Conservation (phyloP, 2,888 invertebrate genomes). For the Timema cristinae region DNA sequence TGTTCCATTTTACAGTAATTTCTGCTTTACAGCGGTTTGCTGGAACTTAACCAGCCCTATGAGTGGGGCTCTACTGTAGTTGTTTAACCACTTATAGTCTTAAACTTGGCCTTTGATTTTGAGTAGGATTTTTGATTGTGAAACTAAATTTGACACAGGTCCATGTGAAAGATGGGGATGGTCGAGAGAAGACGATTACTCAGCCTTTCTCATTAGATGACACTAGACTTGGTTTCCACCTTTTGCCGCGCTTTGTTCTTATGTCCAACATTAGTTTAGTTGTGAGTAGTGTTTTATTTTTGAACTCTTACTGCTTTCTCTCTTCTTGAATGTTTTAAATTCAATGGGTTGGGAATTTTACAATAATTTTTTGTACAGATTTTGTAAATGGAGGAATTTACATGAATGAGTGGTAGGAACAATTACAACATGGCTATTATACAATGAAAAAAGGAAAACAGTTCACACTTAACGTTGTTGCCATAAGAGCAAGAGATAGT, state of each 20-base stretch:
- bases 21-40: too few species aligned
- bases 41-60: too few species aligned
- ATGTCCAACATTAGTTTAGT: slow-evolving; percentile 71
- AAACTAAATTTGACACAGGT: slow-evolving; percentile 44
- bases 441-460: background rate
- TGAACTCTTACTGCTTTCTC: background rate
- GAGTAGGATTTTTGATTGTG: too few species aligned
- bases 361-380: background rate
- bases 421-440: background rate
- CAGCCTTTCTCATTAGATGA: slow-evolving; percentile 79
- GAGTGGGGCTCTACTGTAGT: too few species aligned
- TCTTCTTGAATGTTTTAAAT: slow-evolving; percentile 16
- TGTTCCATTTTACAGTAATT: too few species aligned
- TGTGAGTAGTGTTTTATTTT: slow-evolving; percentile 52
- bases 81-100: too few species aligned
- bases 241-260: slow-evolving; percentile 66
- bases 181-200: slow-evolving; percentile 52
- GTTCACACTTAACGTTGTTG: too few species aligned
- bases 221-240: slow-evolving; percentile 58
- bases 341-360: background rate
- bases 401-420: too few species aligned
- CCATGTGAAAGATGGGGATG: slow-evolving; percentile 54
- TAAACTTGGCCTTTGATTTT: too few species aligned
- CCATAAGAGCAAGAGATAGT: too few species aligned
- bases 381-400: too few species aligned